These are phyloP conservation scores for Cynodonichthys magdalenae DNA, from an alignment of 2,797 vertebrate genomes.

Conservation along the genomic window DNA sequence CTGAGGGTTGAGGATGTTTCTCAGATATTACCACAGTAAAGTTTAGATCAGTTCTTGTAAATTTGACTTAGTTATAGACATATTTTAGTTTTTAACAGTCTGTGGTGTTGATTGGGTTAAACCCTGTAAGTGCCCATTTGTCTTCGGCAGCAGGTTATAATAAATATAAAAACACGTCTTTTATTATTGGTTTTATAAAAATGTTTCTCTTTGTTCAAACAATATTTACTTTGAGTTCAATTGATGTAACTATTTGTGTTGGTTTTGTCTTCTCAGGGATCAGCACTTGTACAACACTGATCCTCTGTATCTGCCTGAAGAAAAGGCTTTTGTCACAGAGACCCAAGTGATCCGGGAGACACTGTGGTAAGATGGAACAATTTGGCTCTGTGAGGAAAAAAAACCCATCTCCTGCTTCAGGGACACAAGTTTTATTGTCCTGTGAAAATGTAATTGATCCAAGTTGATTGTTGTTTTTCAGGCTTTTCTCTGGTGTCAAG, in stretches of 20 bases:
- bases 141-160: too few relatives aligned
- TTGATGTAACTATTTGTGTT: constrained; percentile 7
- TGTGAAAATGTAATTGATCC: not conserved
- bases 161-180: too few relatives aligned
- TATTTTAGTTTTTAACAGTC: too few relatives aligned
- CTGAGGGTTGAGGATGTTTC: too few relatives aligned
- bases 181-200: not conserved
- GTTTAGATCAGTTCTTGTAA: too few relatives aligned
- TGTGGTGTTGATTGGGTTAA: too few relatives aligned
- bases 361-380: constrained; percentile 86
- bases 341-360: constrained; percentile 96
- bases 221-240: not conserved
- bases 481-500: constrained; percentile 96
- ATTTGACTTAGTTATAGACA: too few relatives aligned
- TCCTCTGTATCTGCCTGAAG: constrained; percentile 91
- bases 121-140: too few relatives aligned
- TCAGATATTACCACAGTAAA: too few relatives aligned
- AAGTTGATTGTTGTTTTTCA: constrained; percentile 51
- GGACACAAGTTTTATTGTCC: constrained; percentile 1
- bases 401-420: not conserved
- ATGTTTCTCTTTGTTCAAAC: not conserved
- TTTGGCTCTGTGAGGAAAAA: constrained; percentile 9
- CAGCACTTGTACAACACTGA: constrained; percentile 94
- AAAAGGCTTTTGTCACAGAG: constrained; percentile 92
- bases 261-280: constrained; percentile 81